Base-by-base conservation (phyloP, 2,113 vertebrate species). In the Rhinoderma darwinii region DNA sequence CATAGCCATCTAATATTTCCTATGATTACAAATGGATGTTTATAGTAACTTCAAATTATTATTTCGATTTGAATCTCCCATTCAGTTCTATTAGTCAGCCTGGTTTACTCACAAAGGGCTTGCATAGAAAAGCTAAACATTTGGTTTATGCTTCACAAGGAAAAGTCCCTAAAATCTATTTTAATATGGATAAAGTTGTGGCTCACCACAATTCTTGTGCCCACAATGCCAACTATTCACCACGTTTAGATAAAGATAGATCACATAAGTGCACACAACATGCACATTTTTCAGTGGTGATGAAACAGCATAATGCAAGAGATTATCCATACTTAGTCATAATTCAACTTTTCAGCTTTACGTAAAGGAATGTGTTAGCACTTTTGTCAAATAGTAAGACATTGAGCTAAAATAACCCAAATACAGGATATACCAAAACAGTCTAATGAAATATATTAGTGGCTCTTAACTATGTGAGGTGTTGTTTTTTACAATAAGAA, bases 151-250 rank as follows among this genome's bases (percentile, higher is more conserved):
- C 32, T 74, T 74, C 66, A 72, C 68, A 41, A 14, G 54, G 10
- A 75, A 74, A 84, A 84, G 83, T 84, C 70, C 83, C 83, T 72
- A 51, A 74, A 56, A 50, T 43, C 20, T 50, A 47, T 75, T 50
- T 30, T 44, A 76, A 61, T 32, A 47, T 27, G 39, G 70, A 59
- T 39, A 76, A 76, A 39, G 35, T 59, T 84, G 83, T 63, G 83
- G 83, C 72, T 84, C 0, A 41, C 83, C 83, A 75, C 54, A 61
- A 73, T 39, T 61, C 72, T 84, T 63, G 51, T 30, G 12, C 76
- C 32, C 51, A 43, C 83, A 30, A 56, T 43, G 47, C 47, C 72
- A 84, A 41, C 37, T 76, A 37, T 63, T 54, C 15, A 41, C 25
- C 39, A 35, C 8, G 27, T 54, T 84, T 75, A 75, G 41, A 37